phyloP scores from a whole-genome alignment of 2,797 vertebrate genomes.

The Poeciliopsis paucimaculata region DNA sequence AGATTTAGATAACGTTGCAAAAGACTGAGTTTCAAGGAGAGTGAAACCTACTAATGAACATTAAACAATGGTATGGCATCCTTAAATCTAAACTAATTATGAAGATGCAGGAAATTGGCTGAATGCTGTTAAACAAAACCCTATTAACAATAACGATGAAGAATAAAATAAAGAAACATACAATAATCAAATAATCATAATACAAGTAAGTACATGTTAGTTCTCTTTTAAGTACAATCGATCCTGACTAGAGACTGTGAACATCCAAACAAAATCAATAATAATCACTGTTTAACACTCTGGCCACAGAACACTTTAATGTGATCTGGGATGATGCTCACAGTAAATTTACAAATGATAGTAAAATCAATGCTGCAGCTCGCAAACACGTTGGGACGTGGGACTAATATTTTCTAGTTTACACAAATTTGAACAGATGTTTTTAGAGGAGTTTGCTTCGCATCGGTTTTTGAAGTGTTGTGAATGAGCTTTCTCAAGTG shows the following conservation, averaged over 20 bases:
- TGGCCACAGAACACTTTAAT: not conserved
- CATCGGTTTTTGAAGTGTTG: not conserved
- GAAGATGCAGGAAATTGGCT: not conserved
- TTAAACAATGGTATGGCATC: not conserved
- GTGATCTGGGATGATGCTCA: not conserved
- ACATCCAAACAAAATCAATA: not conserved
- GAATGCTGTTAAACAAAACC: not conserved
- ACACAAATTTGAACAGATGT: not conserved
- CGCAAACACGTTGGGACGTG: not conserved
- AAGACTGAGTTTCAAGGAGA: not conserved
- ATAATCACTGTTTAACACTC: not conserved
- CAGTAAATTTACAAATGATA: conserved; percentile 3
- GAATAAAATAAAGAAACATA: not conserved
- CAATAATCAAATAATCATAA: not conserved
- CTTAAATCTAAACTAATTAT: not conserved
- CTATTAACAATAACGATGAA: not conserved
- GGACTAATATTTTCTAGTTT: not conserved
- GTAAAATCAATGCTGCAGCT: conserved; percentile 2
- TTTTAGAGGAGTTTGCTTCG: not conserved
- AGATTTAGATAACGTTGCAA: conserved; percentile 8
- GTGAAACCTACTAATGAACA: not conserved
- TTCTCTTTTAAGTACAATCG: not conserved
- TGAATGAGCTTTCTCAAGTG: not conserved
- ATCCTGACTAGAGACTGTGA: not conserved
- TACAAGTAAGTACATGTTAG: not conserved